A percentile compares a stretch with the other conserved stretches of the same genome.
phyloP scores from a whole-genome alignment of 2,113 vertebrate genomes.

The Callipepla squamata region DNA sequence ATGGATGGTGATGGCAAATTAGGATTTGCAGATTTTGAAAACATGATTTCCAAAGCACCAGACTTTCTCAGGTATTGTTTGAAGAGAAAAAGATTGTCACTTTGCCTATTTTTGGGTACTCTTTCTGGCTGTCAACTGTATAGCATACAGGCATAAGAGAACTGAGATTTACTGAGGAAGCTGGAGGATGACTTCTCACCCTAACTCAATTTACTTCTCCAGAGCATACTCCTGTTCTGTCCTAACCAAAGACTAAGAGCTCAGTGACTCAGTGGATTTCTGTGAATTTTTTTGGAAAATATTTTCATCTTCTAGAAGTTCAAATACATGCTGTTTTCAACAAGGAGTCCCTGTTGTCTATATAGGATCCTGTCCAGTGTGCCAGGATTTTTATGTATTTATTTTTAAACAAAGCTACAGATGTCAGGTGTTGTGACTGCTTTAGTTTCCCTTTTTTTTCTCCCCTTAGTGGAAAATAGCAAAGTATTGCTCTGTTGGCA shows the following conservation, averaged over 20 bases:
- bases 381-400: neutral
- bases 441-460: neutral
- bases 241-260: neutral
- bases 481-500: neutral
- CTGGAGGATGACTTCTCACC: neutral
- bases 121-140: neutral
- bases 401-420: neutral
- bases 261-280: neutral
- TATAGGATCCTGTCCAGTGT: neutral
- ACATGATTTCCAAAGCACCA: constrained; percentile 97
- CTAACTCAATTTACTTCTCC: neutral
- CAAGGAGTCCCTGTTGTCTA: neutral
- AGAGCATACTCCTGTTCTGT: neutral
- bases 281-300: neutral
- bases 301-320: neutral
- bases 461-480: neutral
- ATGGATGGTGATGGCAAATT: constrained; percentile 95
- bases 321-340: neutral
- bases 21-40: constrained; percentile 94
- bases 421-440: neutral
- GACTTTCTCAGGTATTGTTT: constrained; percentile 93
- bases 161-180: neutral
- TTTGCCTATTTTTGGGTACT: neutral
- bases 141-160: neutral
- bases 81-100: neutral